Evolutionary conservation across 2,113 vertebrate species (phyloP).

Genomic region (Lepus timidus): DNA sequence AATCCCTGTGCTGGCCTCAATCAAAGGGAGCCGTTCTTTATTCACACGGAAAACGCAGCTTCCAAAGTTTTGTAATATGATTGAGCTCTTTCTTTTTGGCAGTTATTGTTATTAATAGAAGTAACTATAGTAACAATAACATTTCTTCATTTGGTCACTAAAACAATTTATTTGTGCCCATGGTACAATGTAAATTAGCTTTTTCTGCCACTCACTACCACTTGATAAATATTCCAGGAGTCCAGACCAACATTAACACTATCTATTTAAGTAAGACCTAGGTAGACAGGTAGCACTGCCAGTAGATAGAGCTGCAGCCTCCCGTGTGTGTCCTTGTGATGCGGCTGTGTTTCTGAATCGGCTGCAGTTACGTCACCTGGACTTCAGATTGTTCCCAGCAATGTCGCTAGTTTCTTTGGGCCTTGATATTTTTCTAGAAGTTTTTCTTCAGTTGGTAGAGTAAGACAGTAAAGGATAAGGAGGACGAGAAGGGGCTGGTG

Average conservation of each 20-base stretch:
- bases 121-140: neutral
- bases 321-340: neutral
- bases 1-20: neutral
- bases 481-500: neutral
- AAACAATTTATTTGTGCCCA: neutral
- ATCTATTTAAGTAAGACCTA: slow-evolving; percentile 33
- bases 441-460: slow-evolving; percentile 8
- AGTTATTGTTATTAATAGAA: neutral
- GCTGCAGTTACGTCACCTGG: neutral
- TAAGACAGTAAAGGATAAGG: neutral
- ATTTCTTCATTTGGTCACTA: neutral
- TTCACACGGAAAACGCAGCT: neutral
- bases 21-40: neutral
- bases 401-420: neutral
- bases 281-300: slow-evolving; percentile 8
- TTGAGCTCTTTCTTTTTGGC: neutral
- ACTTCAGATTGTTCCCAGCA: neutral
- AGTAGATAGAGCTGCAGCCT: neutral
- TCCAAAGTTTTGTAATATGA: neutral
- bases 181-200: neutral
- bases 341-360: neutral
- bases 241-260: slow-evolving; percentile 23
- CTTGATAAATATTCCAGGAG: neutral
- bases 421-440: neutral
- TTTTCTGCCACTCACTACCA: neutral